Conservation (phyloP, 2,888 invertebrate genomes). For the Nymphalis polychloros region DNA sequence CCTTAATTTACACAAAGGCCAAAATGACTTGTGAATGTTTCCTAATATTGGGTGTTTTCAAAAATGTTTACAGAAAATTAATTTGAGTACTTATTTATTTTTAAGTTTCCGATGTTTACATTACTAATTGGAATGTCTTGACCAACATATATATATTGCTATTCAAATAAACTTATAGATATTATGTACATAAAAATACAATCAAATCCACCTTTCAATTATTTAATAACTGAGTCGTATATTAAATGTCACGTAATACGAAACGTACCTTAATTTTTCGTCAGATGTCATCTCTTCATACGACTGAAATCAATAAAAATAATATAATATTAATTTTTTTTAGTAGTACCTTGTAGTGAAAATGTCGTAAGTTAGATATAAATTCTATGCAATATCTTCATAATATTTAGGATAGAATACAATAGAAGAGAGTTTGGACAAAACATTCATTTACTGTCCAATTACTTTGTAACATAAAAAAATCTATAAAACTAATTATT, state of each 20-base stretch:
- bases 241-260: not conserved
- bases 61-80: too few relatives aligned
- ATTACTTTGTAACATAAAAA: not conserved
- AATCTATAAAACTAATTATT: slow-evolving; percentile 2
- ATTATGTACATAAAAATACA: not conserved
- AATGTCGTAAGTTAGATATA: too few relatives aligned
- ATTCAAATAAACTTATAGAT: too few relatives aligned
- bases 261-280: slow-evolving; percentile 86
- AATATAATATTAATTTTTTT: not conserved
- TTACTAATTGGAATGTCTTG: too few relatives aligned
- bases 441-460: not conserved
- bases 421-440: not conserved
- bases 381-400: too few relatives aligned
- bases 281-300: slow-evolving; percentile 88
- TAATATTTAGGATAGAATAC: not conserved
- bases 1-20: too few relatives aligned
- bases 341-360: too few relatives aligned
- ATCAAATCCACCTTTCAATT: not conserved
- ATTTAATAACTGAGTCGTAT: not conserved
- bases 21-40: too few relatives aligned
- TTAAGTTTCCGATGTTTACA: too few relatives aligned
- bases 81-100: too few relatives aligned
- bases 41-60: too few relatives aligned
- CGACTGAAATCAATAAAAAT: slow-evolving; percentile 77
- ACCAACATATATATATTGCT: too few relatives aligned